Percentiles rank a stretch among this genome's conserved stretches.
phyloP scores from a whole-genome alignment of 2,113 vertebrate species.

The Sterrhoptilus dennistouni region DNA sequence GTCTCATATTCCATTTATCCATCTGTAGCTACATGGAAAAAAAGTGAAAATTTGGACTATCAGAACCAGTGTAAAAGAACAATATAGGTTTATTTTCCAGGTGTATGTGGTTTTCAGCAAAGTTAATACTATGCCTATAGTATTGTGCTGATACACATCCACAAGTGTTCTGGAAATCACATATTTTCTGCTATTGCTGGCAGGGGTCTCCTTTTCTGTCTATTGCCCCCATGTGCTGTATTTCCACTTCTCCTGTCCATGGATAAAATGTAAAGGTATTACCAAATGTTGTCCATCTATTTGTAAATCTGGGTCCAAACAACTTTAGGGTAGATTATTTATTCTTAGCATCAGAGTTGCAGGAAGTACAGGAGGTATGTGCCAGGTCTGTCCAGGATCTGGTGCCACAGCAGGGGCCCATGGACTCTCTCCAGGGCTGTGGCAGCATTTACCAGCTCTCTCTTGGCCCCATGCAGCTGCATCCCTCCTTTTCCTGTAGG shows the following conservation, averaged over 20 bases:
- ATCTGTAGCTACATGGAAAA: not conserved
- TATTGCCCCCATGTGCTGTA: rapidly evolving
- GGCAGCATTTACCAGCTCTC: not conserved
- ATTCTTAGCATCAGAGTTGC: not conserved
- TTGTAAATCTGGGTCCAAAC: rapidly evolving
- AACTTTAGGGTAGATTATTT: rapidly evolving
- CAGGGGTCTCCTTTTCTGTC: rapidly evolving
- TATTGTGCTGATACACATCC: not conserved
- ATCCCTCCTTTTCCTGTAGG: not conserved
- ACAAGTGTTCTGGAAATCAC: not conserved
- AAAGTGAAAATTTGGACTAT: not conserved
- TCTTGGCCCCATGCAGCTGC: not conserved
- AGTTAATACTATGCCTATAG: not conserved
- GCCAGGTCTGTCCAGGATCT: not conserved
- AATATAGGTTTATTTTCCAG: no score
- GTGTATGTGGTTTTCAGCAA: not conserved
- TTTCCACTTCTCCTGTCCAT: not conserved
- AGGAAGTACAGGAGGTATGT: rapidly evolving
- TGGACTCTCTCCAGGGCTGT: not conserved
- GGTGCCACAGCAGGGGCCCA: rapidly evolving
- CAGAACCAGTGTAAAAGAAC: not conserved
- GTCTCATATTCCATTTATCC: not conserved
- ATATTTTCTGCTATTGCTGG: rapidly evolving
- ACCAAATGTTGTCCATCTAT: not conserved
- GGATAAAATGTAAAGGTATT: not conserved